These are phyloP conservation scores for Alentia gelatinosa DNA, from an alignment of 2,888 invertebrate genomes.

Conservation along the genomic window DNA sequence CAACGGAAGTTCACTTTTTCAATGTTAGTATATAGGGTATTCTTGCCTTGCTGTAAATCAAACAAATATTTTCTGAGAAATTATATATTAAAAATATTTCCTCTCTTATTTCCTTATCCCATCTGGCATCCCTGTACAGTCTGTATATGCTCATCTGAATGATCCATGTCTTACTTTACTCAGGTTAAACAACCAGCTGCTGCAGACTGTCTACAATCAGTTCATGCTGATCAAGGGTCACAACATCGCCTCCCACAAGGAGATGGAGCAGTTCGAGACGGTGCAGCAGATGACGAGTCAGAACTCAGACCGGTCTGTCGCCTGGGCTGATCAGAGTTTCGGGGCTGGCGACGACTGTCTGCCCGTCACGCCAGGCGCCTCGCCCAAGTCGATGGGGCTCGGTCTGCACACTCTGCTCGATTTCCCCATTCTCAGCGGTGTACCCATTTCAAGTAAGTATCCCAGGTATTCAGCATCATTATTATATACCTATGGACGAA, in stretches of 20 bases:
- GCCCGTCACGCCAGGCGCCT: neutral
- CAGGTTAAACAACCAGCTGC: conserved; percentile 69
- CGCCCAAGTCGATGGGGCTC: neutral
- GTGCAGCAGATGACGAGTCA: conserved; percentile 66
- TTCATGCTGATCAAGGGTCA: conserved; percentile 71
- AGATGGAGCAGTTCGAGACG: conserved; percentile 66
- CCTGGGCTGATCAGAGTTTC: conserved; percentile 71
- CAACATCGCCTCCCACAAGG: conserved; percentile 69
- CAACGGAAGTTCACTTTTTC: too few species aligned
- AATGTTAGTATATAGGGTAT: too few species aligned
- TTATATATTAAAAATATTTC: too few species aligned
- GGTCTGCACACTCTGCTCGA: neutral
- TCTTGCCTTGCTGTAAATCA: too few species aligned
- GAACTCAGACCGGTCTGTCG: conserved; percentile 68
- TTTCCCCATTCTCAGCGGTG: conserved; percentile 34
- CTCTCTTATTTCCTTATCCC: neutral
- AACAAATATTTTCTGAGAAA: neutral
- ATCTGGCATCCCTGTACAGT: neutral
- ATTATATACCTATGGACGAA: too few species aligned
- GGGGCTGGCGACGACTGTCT: neutral
- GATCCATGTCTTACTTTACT: neutral
- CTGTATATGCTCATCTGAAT: neutral
- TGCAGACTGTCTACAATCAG: conserved; percentile 71
- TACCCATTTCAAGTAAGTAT: conserved; percentile 26
- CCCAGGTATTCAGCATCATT: neutral